Base-by-base conservation (phyloP, 2,888 invertebrate species). In the Diaphora mendica region DNA sequence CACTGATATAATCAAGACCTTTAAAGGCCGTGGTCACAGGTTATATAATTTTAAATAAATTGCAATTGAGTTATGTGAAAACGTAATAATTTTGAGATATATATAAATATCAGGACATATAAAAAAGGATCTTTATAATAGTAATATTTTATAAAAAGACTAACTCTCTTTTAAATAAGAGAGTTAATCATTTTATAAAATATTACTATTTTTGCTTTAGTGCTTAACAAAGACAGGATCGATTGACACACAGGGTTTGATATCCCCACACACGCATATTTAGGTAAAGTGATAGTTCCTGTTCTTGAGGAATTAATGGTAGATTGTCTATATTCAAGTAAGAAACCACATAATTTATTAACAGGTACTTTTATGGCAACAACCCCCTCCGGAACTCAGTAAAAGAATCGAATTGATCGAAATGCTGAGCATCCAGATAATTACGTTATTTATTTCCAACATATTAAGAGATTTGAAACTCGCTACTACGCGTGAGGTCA, bases 1-100 rank as follows among this genome's bases (percentile, higher is more conserved):
- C 81, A 81, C 74, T 66, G 70, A 72, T 71, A 77, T 71, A 78
- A 80, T 72, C 80, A 74, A 84, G 86, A 83, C 86, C 82, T 89
- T 88, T 89, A 89, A 89, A 89, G 81, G 86, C 85, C 82, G 81
- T 79, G 78, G 77, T 80, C 64, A 68, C 51, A 68, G 64, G 51
- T 72, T 68, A 48, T 51, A 64, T 70, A 74, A 74, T 62, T 66
- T 42, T 13, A 64, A 39, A 30, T 42, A 39, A 72, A 72, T 51
- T 26, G 7, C 33, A 64, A 64, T 64, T 68, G 30, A 48, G 51
- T 39, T 64, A 62, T 62, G 30, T 51, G 42, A 26, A 51, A 62
- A 68, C 35, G 68, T 35, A 55, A 39, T 26, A 48, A 30, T 35
- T 67, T 26, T 26, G n/a, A 23, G 9, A 30, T 30, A 30, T 7